Base-by-base conservation (phyloP, 2,797 vertebrate species). In the Sebastes kiyomatsui region DNA sequence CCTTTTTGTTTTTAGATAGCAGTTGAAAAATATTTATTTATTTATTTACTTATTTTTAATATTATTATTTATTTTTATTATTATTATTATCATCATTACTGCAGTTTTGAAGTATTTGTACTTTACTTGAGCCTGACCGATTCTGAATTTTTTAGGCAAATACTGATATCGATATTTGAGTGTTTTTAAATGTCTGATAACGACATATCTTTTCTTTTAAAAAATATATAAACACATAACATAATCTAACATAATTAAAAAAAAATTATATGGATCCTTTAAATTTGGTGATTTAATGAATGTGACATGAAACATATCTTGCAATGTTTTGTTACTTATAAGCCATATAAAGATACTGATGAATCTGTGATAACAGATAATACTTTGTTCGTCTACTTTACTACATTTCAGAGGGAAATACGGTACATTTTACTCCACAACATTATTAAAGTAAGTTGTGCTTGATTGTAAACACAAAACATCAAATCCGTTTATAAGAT, bases 401-500 rank as follows among this genome's bases (percentile, higher is more conserved):
- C 13, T 18, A 52, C 12, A 60, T 27, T 54, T 64, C 30, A 55
- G 0, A 28, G 7, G 46, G 30, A 28, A 1, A 18, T 32, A 7
- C 5, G 0, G 0, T 61, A 22, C 20, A 32, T 49, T 72, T 32
- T 22, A 28, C 3, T n/a, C 33, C 13, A 27, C 22, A 64, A 35
- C 12, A 46, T 27, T 20, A 20, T 61, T 7, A 22, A 1, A 16
- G 35, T 27, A 2, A 46, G 0, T 62, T 62, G 2, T 62, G 30
- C 30, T 61, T 7, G 7, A 30, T 0, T 52, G 7, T n/a, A 30
- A 67, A 30, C 27, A 49, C 16, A 68, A 69, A 22, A 55, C 13
- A 58, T 7, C 0, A 23, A 55, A 0, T 35, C 6, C 1, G 0
- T 69, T 38, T 0, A 25, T 8, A 20, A 59, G 0, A 46, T 27